These are phyloP conservation scores for Neoniphon sammara DNA, from an alignment of 2,797 vertebrate species.

Conservation along the genomic window DNA sequence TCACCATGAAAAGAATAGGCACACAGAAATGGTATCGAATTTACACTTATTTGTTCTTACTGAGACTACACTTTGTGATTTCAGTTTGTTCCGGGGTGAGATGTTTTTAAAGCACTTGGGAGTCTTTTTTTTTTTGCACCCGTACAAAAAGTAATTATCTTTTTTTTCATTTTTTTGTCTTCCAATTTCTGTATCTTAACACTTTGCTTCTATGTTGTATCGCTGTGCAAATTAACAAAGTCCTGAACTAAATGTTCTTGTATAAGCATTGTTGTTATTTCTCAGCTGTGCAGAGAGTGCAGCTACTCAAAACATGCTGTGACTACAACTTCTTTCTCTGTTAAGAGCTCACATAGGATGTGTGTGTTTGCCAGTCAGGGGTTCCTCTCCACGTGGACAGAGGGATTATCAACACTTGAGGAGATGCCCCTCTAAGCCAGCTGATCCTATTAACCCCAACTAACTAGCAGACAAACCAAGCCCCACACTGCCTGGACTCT, in stretches of 20 bases:
- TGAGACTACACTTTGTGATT: conserved; percentile 17
- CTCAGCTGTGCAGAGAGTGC: not conserved
- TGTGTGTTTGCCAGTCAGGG: conserved; percentile 22
- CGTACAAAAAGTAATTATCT: conserved; percentile 19
- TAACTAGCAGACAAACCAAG: conserved; percentile 66
- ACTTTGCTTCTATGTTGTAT: conserved; percentile 14
- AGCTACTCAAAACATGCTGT: conserved; percentile 34
- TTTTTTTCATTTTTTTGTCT: conserved; percentile 14
- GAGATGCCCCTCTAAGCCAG: conserved; percentile 58
- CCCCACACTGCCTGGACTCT: conserved; percentile 28
- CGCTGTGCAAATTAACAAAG: conserved; percentile 15
- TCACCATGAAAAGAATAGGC: conserved; percentile 18
- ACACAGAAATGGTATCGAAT: not conserved
- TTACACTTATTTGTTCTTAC: not conserved
- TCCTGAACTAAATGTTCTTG: conserved; percentile 24
- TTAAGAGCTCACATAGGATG: conserved; percentile 29
- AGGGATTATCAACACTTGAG: conserved; percentile 66
- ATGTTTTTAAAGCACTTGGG: conserved; percentile 23
- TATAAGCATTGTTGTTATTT: conserved; percentile 12
- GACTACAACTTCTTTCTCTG: conserved; percentile 26
- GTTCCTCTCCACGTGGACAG: conserved; percentile 41
- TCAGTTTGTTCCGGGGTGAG: conserved; percentile 7
- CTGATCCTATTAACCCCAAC: conserved; percentile 75
- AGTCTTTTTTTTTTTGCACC: conserved; percentile 31
- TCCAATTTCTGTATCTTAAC: conserved; percentile 18